Evolutionary conservation across 2,888 invertebrate genomes (phyloP).

Genomic region (Cryptocephalus primarius): DNA sequence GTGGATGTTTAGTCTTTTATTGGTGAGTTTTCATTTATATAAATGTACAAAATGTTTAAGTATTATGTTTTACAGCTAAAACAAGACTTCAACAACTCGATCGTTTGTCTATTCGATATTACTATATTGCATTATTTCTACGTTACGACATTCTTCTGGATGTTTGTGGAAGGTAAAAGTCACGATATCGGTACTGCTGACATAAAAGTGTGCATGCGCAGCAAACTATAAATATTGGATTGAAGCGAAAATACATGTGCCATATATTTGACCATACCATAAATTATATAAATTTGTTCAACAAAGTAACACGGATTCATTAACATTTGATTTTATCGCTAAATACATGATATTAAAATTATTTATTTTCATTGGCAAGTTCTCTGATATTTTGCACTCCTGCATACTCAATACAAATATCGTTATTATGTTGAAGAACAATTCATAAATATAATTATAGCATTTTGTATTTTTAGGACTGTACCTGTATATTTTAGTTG

Average conservation of each 20-base stretch:
- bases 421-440: too few species aligned
- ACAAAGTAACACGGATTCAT: too few species aligned
- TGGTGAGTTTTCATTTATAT: conserved; percentile 34
- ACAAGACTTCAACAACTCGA: conserved; percentile 25
- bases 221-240: too few species aligned
- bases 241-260: too few species aligned
- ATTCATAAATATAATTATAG: too few species aligned
- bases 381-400: background rate
- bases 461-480: conserved; percentile 45
- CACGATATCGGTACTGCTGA: background rate
- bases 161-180: conserved; percentile 84
- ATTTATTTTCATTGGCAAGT: too few species aligned
- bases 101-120: conserved; percentile 7
- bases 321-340: too few species aligned
- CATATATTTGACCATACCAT: too few species aligned
- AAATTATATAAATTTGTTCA: too few species aligned
- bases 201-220: too few species aligned
- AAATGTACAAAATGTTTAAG: background rate
- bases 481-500: conserved; percentile 78
- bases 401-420: too few species aligned
- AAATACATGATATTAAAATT: too few species aligned
- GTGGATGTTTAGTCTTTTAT: conserved; percentile 76
- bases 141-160: conserved; percentile 95
- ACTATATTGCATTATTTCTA: conserved; percentile 25
- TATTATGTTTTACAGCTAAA: conserved; percentile 26